These are phyloP conservation scores for Melipona bicolor DNA, from an alignment of 2,888 invertebrate genomes.

Conservation along the genomic window DNA sequence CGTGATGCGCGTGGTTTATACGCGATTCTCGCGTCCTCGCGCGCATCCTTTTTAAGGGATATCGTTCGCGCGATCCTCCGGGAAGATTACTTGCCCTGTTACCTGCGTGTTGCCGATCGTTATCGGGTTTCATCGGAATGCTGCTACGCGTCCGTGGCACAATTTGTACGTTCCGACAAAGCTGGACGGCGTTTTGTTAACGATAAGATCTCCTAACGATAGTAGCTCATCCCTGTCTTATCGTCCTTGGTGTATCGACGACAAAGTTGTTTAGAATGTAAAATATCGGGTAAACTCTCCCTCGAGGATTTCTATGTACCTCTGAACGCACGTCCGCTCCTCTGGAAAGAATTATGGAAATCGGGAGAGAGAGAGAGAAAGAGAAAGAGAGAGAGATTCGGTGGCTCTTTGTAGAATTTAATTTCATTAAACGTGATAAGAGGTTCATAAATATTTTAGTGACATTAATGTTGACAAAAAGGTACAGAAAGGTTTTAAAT, in stretches of 20 bases:
- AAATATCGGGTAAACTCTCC: slow-evolving; percentile 1
- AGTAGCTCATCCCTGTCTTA: slow-evolving; percentile 38
- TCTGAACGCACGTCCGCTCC: background rate
- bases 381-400: background rate
- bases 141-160: slow-evolving; percentile 59
- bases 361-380: too few relatives aligned
- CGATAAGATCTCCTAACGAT: slow-evolving; percentile 58
- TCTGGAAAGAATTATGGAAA: background rate
- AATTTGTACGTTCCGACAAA: slow-evolving; percentile 69
- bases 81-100: slow-evolving; percentile 58
- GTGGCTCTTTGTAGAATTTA: background rate
- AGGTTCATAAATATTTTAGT: background rate
- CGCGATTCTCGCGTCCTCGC: slow-evolving; percentile 14
- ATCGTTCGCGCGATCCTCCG: slow-evolving; percentile 47
- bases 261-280: slow-evolving; percentile 24
- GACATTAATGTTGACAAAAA: background rate
- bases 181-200: slow-evolving; percentile 54
- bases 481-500: background rate
- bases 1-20: slow-evolving; percentile 21
- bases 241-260: slow-evolving; percentile 29
- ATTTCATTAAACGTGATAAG: background rate
- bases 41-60: slow-evolving; percentile 40
- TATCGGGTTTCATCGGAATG: slow-evolving; percentile 63
- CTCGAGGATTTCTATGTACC: background rate
- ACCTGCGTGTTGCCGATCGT: slow-evolving; percentile 67